These are phyloP conservation scores for Chelonus insularis DNA, from an alignment of 1,140 invertebrate genomes.

Conservation along the genomic window DNA sequence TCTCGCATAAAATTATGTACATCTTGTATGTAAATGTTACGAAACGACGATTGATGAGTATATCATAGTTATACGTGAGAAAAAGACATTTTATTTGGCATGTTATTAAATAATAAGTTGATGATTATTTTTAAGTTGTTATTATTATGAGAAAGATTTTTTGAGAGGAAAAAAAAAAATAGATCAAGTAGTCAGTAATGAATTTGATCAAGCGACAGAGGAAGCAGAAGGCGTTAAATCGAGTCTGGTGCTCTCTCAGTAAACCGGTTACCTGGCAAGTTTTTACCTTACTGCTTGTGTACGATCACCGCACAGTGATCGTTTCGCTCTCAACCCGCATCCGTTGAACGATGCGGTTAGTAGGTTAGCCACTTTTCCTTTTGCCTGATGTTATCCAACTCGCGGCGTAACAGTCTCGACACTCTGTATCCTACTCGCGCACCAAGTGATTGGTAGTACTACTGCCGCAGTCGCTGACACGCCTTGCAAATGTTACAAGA, in stretches of 20 bases:
- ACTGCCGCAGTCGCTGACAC: conserved; percentile 4
- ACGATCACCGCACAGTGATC: conserved; percentile 25
- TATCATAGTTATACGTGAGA: background rate
- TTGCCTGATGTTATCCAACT: conserved; percentile 35
- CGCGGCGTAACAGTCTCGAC: conserved; percentile 31
- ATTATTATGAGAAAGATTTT: too few relatives aligned
- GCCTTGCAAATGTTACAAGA: conserved; percentile 18
- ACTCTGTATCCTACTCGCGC: conserved; percentile 20
- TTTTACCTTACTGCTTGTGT: background rate
- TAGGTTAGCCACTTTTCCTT: conserved; percentile 38
- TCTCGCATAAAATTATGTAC: background rate
- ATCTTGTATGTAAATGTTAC: background rate
- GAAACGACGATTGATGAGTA: background rate
- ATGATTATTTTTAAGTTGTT: too few relatives aligned
- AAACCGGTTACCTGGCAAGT: conserved; percentile 16
- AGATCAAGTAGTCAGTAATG: conserved; percentile 17
- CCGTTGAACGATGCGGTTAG: conserved; percentile 36
- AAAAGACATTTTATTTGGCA: conserved; percentile 1
- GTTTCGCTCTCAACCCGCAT: conserved; percentile 37
- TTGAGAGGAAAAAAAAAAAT: conserved; percentile 4
- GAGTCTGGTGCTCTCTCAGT: conserved; percentile 8
- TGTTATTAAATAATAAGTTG: conserved; percentile 7
- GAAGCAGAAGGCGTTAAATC: conserved; percentile 26
- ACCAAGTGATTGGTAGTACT: conserved; percentile 10
- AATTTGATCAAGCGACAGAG: conserved; percentile 20